phyloP scores from a whole-genome alignment of 2,113 vertebrate genomes.

The Odocoileus hemionus region DNA sequence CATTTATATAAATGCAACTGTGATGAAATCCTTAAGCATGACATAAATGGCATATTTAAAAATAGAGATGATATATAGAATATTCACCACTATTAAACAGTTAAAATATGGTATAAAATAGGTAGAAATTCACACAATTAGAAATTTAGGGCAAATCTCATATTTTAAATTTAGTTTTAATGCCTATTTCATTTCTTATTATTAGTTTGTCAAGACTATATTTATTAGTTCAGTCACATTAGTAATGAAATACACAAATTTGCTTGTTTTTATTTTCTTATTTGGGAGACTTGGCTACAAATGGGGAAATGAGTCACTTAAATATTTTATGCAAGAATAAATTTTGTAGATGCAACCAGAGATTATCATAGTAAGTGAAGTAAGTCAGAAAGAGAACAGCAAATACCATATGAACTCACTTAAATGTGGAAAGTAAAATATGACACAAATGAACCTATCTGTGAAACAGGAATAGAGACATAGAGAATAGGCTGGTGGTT shows the following conservation, averaged over 20 bases:
- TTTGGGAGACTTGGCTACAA: not conserved
- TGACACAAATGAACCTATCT: too few species aligned
- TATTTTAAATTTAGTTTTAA: conserved; percentile 15
- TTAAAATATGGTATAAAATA: not conserved
- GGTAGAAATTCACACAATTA: not conserved
- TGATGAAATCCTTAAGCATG: not conserved
- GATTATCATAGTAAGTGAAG: not conserved
- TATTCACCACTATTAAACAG: not conserved
- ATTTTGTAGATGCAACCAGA: not conserved
- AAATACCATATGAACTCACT: not conserved
- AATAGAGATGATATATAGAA: not conserved
- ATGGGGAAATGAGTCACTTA: not conserved
- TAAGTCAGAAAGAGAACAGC: not conserved
- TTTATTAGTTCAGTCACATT: not conserved
- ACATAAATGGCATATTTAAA: not conserved
- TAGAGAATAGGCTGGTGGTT: not conserved
- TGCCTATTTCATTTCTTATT: not conserved
- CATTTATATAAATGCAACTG: not conserved
- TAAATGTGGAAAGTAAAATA: not conserved
- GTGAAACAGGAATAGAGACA: not conserved
- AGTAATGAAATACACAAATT: not conserved
- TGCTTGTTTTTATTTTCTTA: not conserved
- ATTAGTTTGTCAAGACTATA: not conserved
- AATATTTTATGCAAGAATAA: not conserved
- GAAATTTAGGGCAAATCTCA: not conserved